Evolutionary conservation across 2,797 vertebrate species (phyloP).

Genomic region (Anguilla marmorata): DNA sequence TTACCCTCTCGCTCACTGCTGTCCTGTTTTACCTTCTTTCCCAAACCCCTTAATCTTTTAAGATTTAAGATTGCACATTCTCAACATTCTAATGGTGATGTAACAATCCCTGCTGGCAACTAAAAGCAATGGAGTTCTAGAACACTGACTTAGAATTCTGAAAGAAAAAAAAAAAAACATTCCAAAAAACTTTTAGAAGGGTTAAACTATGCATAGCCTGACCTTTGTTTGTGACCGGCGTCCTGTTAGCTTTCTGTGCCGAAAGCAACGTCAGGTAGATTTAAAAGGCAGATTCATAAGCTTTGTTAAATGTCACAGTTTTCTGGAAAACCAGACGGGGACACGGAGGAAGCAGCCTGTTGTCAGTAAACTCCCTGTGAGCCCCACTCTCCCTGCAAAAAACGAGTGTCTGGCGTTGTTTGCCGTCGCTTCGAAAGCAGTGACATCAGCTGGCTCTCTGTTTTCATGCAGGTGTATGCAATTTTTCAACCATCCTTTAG

Average conservation of each 20-base stretch:
- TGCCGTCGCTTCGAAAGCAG: neutral
- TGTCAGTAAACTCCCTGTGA: neutral
- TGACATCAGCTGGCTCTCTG: neutral
- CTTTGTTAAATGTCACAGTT: slow-evolving; percentile 12
- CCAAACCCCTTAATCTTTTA: neutral
- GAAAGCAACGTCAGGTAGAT: neutral
- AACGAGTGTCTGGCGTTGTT: neutral
- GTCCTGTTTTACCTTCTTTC: neutral
- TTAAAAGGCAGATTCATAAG: neutral
- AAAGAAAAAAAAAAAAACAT: too few species aligned
- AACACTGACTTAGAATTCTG: too few species aligned
- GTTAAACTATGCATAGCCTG: neutral
- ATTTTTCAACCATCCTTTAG: neutral
- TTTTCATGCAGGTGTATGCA: neutral
- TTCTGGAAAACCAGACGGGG: neutral
- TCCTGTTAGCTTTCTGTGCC: neutral
- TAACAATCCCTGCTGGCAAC: too few species aligned
- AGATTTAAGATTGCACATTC: too few species aligned
- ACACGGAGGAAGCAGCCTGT: neutral
- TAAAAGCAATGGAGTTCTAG: too few species aligned
- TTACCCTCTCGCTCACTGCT: neutral
- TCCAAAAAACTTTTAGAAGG: too few species aligned
- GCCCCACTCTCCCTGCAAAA: neutral
- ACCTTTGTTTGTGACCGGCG: neutral
- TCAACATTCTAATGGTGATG: too few species aligned